Percentiles rank a stretch among this genome's conserved stretches.
Conservation (phyloP, 2,888 invertebrate species). For the Ryuthela nishihirai region DNA sequence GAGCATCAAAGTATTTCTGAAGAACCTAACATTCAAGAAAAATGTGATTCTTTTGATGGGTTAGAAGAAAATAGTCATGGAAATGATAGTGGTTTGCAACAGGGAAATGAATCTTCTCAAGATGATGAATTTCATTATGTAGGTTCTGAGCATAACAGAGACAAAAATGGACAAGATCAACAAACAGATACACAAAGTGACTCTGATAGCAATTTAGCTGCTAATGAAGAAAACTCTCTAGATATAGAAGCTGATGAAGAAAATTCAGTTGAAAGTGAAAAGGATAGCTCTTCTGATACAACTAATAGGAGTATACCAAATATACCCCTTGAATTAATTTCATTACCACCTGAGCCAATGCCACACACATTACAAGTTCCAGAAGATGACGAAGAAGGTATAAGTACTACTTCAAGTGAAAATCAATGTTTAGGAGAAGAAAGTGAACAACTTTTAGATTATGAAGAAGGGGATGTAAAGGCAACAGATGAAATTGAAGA, state of each 20-base stretch:
- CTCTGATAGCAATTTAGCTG: background rate
- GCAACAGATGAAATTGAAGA: constrained; percentile 28
- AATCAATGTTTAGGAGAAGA: constrained; percentile 3
- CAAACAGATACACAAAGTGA: background rate
- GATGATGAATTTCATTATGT: background rate
- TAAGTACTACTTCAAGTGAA: constrained; percentile 19
- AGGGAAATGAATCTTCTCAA: constrained; percentile 10
- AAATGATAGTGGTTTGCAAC: constrained; percentile 1
- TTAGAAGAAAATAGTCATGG: background rate
- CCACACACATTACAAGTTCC: no score
- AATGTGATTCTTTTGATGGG: constrained; percentile 2
- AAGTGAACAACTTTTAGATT: background rate
- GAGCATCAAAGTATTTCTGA: constrained; percentile 3
- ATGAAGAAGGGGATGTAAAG: constrained; percentile 32
- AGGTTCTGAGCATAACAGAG: background rate
- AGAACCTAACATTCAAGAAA: constrained; percentile 4
- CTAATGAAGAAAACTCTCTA: background rate
- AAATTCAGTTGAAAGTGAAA: constrained; percentile 14
- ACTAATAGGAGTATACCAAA: no score
- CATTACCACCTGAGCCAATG: constrained; percentile 17
- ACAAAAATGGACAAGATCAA: background rate
- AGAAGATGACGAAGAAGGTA: no score
- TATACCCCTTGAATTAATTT: constrained; percentile 7
- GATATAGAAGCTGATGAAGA: constrained; percentile 11
- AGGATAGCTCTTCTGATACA: constrained; percentile 7